A percentile compares a stretch with the other conserved stretches of the same genome.
phyloP scores from a whole-genome alignment of 1,140 invertebrate species.

The Artemia franciscana region DNA sequence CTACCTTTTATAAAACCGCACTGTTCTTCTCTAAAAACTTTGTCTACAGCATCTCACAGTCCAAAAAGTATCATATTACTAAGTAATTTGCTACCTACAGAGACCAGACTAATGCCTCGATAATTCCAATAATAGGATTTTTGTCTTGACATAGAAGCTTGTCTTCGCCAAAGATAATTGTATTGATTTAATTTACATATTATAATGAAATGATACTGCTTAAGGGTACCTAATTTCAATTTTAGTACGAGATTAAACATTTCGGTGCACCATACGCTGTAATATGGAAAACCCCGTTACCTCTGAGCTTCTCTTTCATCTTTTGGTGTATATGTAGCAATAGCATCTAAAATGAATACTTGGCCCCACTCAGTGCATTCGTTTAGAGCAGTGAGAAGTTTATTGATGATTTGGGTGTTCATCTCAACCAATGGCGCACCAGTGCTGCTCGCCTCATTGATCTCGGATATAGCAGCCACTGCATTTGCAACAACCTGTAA shows the following conservation, averaged over 20 bases:
- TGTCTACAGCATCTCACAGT: too few species aligned
- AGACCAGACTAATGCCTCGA: too few species aligned
- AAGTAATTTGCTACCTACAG: too few species aligned
- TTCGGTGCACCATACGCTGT: not conserved
- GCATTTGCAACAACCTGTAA: conserved; percentile 95
- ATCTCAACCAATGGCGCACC: conserved; percentile 84
- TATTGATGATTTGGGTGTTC: conserved; percentile 94
- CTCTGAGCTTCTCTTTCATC: conserved; percentile 97
- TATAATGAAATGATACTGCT: too few species aligned
- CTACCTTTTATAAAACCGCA: too few species aligned
- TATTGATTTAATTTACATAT: too few species aligned
- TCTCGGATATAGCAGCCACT: conserved; percentile 93
- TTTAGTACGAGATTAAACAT: not conserved
- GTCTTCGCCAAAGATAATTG: too few species aligned
- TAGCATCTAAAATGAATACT: conserved; percentile 92
- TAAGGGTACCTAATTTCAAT: not conserved
- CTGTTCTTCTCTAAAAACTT: too few species aligned
- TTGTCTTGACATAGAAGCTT: too few species aligned
- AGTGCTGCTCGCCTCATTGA: conserved; percentile 83
- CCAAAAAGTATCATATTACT: too few species aligned
- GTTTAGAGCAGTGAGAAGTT: conserved; percentile 89
- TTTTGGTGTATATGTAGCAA: conserved; percentile 89
- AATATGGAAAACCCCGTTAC: conserved; percentile 16
- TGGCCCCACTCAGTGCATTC: conserved; percentile 99
- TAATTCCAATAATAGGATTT: too few species aligned